These are phyloP conservation scores for Tapirus terrestris DNA, from an alignment of 2,113 vertebrate species.

Conservation along the genomic window DNA sequence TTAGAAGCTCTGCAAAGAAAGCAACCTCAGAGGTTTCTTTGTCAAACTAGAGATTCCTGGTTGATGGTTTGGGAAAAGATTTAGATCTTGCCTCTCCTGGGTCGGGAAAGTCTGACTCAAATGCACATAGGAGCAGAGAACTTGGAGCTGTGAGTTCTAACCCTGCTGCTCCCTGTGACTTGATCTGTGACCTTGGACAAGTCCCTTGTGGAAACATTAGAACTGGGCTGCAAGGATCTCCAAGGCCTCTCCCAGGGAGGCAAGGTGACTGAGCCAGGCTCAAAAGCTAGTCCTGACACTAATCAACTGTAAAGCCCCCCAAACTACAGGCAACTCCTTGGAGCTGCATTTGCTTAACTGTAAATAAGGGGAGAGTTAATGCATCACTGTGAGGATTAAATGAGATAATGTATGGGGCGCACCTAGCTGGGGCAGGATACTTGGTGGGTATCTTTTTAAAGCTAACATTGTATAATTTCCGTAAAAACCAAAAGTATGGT, in stretches of 20 bases:
- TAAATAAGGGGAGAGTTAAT: neutral
- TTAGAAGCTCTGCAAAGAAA: neutral
- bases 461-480: neutral
- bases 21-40: neutral
- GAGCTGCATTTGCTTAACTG: neutral
- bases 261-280: neutral
- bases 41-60: neutral
- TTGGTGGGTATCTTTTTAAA: neutral
- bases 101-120: neutral
- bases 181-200: neutral
- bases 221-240: neutral
- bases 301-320: neutral
- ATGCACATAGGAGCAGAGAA: neutral
- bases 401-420: neutral
- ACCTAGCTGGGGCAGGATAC: neutral
- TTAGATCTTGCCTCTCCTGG: neutral
- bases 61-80: neutral
- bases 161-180: neutral
- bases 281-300: neutral
- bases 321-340: neutral
- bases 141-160: neutral
- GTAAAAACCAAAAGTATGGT: neutral
- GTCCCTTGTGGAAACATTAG: neutral
- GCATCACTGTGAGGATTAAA: neutral
- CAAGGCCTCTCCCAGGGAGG: neutral